Conservation (phyloP, 2,888 invertebrate genomes). For the Germaria angustata region DNA sequence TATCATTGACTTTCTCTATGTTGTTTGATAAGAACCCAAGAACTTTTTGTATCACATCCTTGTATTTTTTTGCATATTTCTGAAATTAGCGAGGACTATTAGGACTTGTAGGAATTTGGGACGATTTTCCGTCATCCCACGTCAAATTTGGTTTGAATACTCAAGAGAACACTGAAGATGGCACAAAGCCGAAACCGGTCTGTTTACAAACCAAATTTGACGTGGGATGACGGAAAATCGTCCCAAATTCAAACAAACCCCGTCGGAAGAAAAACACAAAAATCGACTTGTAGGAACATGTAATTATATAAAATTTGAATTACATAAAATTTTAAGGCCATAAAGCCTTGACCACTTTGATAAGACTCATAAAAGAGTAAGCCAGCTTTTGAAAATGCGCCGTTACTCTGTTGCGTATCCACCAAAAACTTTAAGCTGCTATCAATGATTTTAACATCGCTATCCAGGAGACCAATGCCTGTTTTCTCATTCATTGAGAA, state of each 20-base stretch:
- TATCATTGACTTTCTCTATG: slow-evolving; percentile 83
- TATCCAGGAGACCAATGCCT: slow-evolving; percentile 85
- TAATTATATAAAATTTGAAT: no score
- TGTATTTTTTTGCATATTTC: slow-evolving; percentile 74
- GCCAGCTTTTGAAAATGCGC: slow-evolving; percentile 89
- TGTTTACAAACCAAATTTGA: no score
- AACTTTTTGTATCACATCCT: slow-evolving; percentile 86
- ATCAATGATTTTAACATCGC: slow-evolving; percentile 82
- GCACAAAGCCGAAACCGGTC: no score
- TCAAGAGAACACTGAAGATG: no score
- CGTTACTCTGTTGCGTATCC: slow-evolving; percentile 84
- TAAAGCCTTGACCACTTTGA: slow-evolving; percentile 85
- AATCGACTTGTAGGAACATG: no score
- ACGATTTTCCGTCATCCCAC: no score
- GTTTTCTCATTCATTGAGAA: slow-evolving; percentile 86
- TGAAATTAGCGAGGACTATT: no score
- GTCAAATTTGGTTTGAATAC: no score
- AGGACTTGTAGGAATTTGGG: no score
- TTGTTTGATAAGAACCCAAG: slow-evolving; percentile 86
- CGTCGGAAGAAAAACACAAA: no score
- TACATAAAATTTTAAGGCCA: slow-evolving; percentile 84
- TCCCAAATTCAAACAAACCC: no score
- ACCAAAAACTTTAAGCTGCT: slow-evolving; percentile 86
- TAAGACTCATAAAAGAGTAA: slow-evolving; percentile 81
- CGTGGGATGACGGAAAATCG: no score